phyloP scores from a whole-genome alignment of 1,140 invertebrate genomes.

The Atta colombica region DNA sequence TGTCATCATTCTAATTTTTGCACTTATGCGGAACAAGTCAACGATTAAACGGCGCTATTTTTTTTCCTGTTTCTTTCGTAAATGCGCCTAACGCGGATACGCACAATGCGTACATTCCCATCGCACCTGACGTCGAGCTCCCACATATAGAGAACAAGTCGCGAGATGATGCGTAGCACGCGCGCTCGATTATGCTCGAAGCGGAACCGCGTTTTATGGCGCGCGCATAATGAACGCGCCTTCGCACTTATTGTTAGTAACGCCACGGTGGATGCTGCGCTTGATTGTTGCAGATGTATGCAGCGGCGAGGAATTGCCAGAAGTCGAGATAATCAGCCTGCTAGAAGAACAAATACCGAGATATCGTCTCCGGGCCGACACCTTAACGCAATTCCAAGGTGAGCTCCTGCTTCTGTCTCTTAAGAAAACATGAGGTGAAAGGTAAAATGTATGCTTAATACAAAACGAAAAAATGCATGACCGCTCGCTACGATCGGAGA shows the following conservation, averaged over 20 bases:
- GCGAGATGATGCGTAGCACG: constrained; percentile 6
- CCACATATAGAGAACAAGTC: background rate
- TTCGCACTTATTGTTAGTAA: constrained; percentile 44
- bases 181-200: constrained; percentile 19
- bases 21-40: background rate
- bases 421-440: background rate
- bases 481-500: background rate
- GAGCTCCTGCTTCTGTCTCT: constrained; percentile 73
- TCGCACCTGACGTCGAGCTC: constrained; percentile 2
- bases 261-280: constrained; percentile 49
- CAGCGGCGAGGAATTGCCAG: constrained; percentile 94
- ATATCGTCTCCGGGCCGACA: constrained; percentile 97
- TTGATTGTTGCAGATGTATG: constrained; percentile 91
- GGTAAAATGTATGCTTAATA: background rate
- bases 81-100: background rate
- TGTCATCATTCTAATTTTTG: background rate
- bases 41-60: no score
- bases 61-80: background rate
- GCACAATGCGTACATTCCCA: background rate
- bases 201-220: constrained; percentile 46
- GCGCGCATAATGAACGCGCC: constrained; percentile 41
- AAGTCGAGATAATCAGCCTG: constrained; percentile 98
- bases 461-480: background rate
- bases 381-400: constrained; percentile 97
- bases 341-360: constrained; percentile 98